Base-by-base conservation (phyloP, 2,113 vertebrate species). In the Leptocoma aspasia region DNA sequence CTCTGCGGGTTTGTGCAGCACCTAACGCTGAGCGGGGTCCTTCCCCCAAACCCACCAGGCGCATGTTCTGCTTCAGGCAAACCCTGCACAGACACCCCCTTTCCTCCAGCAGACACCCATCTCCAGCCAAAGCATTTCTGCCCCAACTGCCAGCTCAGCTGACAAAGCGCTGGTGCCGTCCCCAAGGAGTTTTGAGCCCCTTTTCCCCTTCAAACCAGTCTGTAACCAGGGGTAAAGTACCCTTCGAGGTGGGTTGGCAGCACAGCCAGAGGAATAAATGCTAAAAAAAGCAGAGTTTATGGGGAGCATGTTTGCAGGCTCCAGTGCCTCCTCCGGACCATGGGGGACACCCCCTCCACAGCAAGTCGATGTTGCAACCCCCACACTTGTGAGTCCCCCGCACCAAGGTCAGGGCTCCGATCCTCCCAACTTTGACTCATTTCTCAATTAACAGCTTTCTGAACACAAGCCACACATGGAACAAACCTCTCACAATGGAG, bases 371-470 rank as follows among this genome's bases (percentile, higher is more conserved):
- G 39, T 73, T 4, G 4, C 42, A 76, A 22, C 26, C 53, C 11
- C 31, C 44, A 52, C 70, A 28, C 28, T 77, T 2, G 0, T 7
- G 19, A 82, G 78, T 82, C 31, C 73, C 60, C 28, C 0, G 0
- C 42, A 54, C 13, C 80, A 81, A 90, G 39, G 76, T 66, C 65
- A 84, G 73, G 82, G 82, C 92, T 91, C 75, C 1, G 10, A 78
- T 63, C 79, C 90, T 70, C 90, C 52, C 65, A 91, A 80, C 60
- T 92, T 96, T 91, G 96, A 96, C 90, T 97, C 93, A 95, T 93
- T 90, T 94, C 93, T 94, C 90, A 89, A 69, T 87, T 80, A 96
- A 86, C 31, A 11, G 90, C 82, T 95, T 92, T 84, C 87, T 26
- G 3, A 87, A 60, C 0, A 0, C 5, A 5, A 86, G 78, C 73